Evolutionary conservation across 2,888 invertebrate species (phyloP).

Genomic region (Megamerina dolium): DNA sequence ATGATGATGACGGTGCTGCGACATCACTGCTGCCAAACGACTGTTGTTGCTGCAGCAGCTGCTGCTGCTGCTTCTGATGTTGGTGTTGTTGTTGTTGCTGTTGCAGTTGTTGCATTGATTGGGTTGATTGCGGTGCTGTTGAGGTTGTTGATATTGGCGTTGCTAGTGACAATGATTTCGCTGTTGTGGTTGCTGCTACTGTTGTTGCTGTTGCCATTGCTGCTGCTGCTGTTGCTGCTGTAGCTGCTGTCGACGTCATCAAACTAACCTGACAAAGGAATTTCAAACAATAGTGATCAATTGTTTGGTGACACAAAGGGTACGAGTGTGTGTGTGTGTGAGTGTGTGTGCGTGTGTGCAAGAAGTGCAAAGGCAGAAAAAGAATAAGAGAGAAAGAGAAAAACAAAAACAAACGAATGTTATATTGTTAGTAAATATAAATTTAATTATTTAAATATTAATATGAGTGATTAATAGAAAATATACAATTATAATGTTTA

Average conservation of each 20-base stretch:
- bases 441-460: too few relatives aligned
- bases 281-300: slow-evolving; percentile 26
- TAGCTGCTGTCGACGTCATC: slow-evolving; percentile 47
- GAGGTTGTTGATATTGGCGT: too few relatives aligned
- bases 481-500: too few relatives aligned
- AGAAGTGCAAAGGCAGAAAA: not conserved
- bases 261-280: slow-evolving; percentile 48
- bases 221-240: too few relatives aligned
- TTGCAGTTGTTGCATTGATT: slow-evolving; percentile 37
- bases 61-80: slow-evolving; percentile 16
- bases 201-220: slow-evolving; percentile 25
- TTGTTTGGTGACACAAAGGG: not conserved
- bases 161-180: too few relatives aligned
- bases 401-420: not conserved
- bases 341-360: not conserved
- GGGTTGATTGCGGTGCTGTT: slow-evolving; percentile 7
- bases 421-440: slow-evolving; percentile 6
- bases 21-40: slow-evolving; percentile 24
- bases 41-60: slow-evolving; percentile 13
- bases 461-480: too few relatives aligned
- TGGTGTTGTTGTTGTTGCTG: slow-evolving; percentile 26
- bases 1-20: too few relatives aligned
- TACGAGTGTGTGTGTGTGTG: not conserved
- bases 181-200: slow-evolving; percentile 9
- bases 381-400: slow-evolving; percentile 1